Percentiles rank a stretch among this genome's conserved stretches.
These are phyloP conservation scores for Tychaedon coryphoeus DNA, from an alignment of 2,113 vertebrate genomes.

Conservation along the genomic window DNA sequence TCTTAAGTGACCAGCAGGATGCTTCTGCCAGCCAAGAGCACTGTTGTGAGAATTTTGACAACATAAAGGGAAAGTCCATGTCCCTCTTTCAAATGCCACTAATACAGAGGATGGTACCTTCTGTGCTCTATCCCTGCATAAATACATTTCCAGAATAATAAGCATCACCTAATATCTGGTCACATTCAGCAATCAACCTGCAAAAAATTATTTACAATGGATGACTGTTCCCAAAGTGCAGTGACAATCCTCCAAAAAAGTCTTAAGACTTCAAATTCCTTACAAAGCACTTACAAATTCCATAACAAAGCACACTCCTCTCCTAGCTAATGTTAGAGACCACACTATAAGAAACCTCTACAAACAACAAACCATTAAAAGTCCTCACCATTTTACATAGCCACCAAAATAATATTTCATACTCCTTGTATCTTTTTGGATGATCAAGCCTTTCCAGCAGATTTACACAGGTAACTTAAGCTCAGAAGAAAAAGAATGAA, in stretches of 20 bases:
- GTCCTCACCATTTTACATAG: accelerated
- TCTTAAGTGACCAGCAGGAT: not conserved
- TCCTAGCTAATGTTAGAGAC: not conserved
- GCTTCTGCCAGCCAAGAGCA: not conserved
- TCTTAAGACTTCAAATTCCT: not conserved
- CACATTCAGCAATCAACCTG: not conserved
- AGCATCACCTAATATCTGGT: not conserved
- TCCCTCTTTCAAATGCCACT: not conserved
- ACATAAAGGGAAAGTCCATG: accelerated
- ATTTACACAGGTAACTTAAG: no score
- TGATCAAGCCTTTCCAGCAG: not conserved
- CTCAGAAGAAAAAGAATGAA: not conserved
- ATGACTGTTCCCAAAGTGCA: not conserved
- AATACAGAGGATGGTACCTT: not conserved
- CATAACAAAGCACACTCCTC: accelerated
- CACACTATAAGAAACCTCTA: no score
- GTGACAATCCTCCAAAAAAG: not conserved
- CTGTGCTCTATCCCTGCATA: not conserved
- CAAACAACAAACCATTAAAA: not conserved
- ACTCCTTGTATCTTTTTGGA: not conserved
- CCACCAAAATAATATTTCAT: accelerated
- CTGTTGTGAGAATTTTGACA: not conserved
- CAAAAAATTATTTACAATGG: not conserved
- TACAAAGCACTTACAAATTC: not conserved
- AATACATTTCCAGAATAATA: not conserved